phyloP scores from a whole-genome alignment of 2,113 vertebrate species.

The Arizona elegans region DNA sequence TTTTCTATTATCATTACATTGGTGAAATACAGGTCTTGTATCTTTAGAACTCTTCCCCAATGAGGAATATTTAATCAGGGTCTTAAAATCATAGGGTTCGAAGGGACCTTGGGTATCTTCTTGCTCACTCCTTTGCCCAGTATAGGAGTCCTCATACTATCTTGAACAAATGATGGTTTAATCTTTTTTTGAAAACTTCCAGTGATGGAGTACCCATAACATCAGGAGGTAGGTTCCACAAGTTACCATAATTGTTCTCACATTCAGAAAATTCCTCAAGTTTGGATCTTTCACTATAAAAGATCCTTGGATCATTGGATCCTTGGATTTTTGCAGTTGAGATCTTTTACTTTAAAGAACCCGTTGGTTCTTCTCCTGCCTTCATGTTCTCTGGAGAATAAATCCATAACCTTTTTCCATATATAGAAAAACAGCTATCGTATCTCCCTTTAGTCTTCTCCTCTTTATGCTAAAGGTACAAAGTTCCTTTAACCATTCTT shows the following conservation, averaged over 20 bases:
- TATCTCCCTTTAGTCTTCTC: not conserved
- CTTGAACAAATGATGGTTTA: not conserved
- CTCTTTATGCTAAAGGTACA: not conserved
- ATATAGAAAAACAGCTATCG: not conserved
- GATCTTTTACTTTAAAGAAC: not conserved
- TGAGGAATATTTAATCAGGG: not conserved
- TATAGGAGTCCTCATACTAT: not conserved
- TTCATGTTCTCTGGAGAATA: not conserved
- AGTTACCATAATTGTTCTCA: not conserved
- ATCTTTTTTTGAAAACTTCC: not conserved
- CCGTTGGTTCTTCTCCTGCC: not conserved
- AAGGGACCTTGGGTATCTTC: not conserved
- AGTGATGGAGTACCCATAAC: not conserved
- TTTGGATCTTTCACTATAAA: not conserved
- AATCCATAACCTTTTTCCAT: not conserved
- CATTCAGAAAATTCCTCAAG: not conserved
- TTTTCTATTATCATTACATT: not conserved
- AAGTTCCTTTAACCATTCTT: not conserved
- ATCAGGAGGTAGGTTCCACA: not conserved
- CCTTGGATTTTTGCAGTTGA: not conserved
- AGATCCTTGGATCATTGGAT: not conserved
- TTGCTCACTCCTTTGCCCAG: not conserved
- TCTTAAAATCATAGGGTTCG: not conserved
- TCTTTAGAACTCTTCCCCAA: not conserved
- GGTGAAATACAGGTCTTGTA: not conserved